Conservation (phyloP, 2,888 invertebrate species). For the Glaucopsyche alexis region DNA sequence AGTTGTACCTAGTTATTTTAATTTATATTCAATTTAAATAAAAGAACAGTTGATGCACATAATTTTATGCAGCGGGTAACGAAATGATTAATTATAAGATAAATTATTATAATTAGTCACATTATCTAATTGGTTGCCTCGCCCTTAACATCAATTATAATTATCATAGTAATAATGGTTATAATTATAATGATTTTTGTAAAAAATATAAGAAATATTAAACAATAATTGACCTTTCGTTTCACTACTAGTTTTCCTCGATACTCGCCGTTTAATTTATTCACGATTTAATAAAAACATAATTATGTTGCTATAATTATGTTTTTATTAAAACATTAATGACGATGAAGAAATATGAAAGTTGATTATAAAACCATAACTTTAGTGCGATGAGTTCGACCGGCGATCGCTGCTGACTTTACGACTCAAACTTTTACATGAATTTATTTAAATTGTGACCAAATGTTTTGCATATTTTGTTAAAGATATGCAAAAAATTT, state of each 20-base stretch:
- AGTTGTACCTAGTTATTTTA: no score
- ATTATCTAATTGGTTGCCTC: conserved; percentile 21
- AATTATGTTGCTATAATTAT: conserved; percentile 28
- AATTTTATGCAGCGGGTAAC: conserved; percentile 1
- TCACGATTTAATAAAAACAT: conserved; percentile 26
- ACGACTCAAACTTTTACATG: not conserved
- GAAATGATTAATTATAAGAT: conserved; percentile 2
- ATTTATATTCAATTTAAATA: no score
- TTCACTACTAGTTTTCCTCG: conserved; percentile 14
- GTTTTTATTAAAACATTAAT: conserved; percentile 30
- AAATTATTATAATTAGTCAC: conserved; percentile 19
- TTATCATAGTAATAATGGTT: conserved; percentile 23
- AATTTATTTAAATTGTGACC: not conserved
- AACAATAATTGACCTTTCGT: conserved; percentile 21
- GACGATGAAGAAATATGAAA: conserved; percentile 28
- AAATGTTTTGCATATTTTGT: not conserved
- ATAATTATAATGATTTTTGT: conserved; percentile 24
- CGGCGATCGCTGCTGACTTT: not conserved
- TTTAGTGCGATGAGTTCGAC: not conserved
- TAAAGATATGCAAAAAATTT: no score
- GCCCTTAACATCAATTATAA: conserved; percentile 21
- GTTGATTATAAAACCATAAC: conserved; percentile 26
- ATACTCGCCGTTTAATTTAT: conserved; percentile 27
- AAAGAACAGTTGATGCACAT: not conserved
- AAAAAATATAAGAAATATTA: conserved; percentile 7